Conservation (phyloP, 92 coral and sea anemone species). For the Galaxea fascicularis region DNA sequence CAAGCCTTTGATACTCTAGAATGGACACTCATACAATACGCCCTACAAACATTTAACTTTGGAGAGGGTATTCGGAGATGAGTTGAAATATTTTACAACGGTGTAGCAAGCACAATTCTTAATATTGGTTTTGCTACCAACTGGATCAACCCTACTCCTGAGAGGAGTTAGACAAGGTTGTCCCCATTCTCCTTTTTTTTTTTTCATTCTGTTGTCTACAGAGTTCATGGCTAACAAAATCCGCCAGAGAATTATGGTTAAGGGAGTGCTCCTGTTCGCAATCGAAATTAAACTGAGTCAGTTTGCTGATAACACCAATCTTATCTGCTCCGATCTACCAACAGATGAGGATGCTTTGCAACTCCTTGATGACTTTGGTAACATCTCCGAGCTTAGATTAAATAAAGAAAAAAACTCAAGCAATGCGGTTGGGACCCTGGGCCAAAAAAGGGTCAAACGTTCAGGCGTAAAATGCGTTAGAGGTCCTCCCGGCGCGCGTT, state of each 20-base stretch:
- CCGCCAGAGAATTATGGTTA: background rate
- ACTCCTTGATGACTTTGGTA: background rate
- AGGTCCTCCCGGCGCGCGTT: too few relatives aligned
- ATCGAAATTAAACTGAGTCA: conserved; percentile 29
- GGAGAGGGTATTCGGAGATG: too few relatives aligned
- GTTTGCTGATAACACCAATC: conserved; percentile 41
- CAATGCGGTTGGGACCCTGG: background rate
- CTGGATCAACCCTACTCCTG: background rate
- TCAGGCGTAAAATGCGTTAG: too few relatives aligned
- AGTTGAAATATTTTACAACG: too few relatives aligned
- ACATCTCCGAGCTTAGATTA: background rate
- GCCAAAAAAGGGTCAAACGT: background rate
- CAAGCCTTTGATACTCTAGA: conserved; percentile 9
- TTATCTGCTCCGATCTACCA: background rate
- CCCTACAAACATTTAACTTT: background rate
- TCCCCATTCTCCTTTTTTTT: background rate
- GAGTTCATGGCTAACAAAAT: conserved; percentile 4
- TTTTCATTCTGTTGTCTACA: background rate
- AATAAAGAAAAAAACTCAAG: background rate
- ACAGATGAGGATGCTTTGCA: background rate
- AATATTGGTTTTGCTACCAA: conserved; percentile 14
- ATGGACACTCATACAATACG: conserved; percentile 5
- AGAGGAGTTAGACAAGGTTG: conserved; percentile 9
- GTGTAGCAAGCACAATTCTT: background rate
- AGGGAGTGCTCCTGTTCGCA: background rate